phyloP scores from a whole-genome alignment of 2,888 invertebrate species.

The Noctuana brunneofusca region DNA sequence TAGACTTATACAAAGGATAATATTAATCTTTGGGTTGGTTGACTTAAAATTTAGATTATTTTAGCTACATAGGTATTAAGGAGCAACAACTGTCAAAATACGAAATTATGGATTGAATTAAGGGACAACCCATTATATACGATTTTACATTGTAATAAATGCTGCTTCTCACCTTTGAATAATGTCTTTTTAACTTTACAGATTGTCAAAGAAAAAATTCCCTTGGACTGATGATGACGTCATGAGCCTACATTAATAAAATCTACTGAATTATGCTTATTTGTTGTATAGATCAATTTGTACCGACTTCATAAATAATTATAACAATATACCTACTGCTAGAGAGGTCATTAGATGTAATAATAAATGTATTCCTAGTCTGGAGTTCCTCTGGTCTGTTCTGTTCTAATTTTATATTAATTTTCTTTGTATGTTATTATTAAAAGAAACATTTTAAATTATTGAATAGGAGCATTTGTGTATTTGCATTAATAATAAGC shows the following conservation, averaged over 20 bases:
- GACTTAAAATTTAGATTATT: no score
- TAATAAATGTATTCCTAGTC: background rate
- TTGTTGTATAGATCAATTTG: background rate
- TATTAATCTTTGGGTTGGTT: no score
- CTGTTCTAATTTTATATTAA: background rate
- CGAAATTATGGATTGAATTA: no score
- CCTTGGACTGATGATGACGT: constrained; percentile 84
- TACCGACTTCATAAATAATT: no score
- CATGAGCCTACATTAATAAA: background rate
- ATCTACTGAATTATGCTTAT: no score
- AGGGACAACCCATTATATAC: no score
- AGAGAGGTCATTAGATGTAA: background rate
- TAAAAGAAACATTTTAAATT: background rate
- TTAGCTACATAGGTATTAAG: no score
- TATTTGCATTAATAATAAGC: constrained; percentile 20
- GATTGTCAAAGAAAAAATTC: constrained; percentile 89
- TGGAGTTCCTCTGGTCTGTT: background rate
- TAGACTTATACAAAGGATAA: no score
- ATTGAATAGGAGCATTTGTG: constrained; percentile 23
- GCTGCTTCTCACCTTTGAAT: background rate
- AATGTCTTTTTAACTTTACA: constrained; percentile 51
- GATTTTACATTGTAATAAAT: no score
- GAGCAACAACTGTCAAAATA: no score
- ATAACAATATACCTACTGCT: no score
- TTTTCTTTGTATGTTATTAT: no score